These are phyloP conservation scores for Mustela lutreola DNA, from an alignment of 2,113 vertebrate species.

Conservation along the genomic window DNA sequence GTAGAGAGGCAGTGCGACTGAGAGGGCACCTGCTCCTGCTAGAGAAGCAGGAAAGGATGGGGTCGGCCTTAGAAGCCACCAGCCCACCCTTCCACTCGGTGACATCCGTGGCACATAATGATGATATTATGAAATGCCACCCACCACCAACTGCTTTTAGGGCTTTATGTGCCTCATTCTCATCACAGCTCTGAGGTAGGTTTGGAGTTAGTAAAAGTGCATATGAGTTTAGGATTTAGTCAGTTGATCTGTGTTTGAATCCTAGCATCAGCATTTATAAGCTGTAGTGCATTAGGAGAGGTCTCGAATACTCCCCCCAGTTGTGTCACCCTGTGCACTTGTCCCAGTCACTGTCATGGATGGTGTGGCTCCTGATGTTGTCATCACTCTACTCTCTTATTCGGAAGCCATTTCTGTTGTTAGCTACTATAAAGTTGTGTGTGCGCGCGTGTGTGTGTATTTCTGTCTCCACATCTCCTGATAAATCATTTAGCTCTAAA, in stretches of 20 bases:
- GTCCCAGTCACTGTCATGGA: neutral
- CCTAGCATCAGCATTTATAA: neutral
- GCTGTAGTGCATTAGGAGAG: rapidly evolving
- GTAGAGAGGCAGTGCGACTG: neutral
- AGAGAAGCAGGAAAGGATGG: neutral
- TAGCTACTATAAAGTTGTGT: neutral
- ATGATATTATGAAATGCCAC: neutral
- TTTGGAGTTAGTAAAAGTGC: neutral
- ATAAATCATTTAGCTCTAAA: neutral
- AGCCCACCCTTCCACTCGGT: neutral
- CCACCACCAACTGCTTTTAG: neutral
- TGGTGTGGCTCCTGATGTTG: rapidly evolving
- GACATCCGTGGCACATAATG: neutral
- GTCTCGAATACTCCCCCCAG: neutral
- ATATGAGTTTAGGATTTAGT: neutral
- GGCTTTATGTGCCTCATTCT: neutral
- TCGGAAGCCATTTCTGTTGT: neutral
- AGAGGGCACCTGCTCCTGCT: neutral
- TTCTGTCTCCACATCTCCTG: neutral
- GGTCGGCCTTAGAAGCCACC: neutral
- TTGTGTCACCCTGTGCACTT: neutral
- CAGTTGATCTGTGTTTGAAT: neutral
- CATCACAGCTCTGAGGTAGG: neutral
- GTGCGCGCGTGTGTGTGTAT: neutral
- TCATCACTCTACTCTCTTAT: rapidly evolving